These are phyloP conservation scores for Pica pica DNA, from an alignment of 2,113 vertebrate species.

Conservation along the genomic window DNA sequence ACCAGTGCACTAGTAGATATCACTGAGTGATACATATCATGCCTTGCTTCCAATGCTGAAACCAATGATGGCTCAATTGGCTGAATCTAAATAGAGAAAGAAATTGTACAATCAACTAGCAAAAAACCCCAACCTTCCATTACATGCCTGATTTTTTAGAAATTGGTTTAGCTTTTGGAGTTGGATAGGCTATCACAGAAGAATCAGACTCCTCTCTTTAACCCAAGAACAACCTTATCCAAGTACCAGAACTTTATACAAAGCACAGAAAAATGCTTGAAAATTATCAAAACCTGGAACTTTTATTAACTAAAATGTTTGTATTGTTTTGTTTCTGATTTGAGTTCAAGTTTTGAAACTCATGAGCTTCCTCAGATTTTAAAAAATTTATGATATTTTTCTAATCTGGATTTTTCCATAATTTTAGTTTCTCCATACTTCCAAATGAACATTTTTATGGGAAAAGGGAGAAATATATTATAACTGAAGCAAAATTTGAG, in stretches of 20 bases:
- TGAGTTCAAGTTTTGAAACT: no score
- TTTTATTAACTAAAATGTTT: not conserved
- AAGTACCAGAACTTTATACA: not conserved
- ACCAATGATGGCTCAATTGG: conserved; percentile 77
- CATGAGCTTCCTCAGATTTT: not conserved
- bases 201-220: not conserved
- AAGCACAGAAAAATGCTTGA: not conserved
- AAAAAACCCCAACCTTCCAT: not conserved
- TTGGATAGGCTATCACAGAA: not conserved
- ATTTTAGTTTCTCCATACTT: not conserved
- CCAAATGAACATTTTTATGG: not conserved
- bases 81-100: conserved; percentile 75
- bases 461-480: not conserved
- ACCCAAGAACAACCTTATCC: not conserved
- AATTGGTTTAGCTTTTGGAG: not conserved
- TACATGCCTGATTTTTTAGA: not conserved
- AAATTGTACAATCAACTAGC: not conserved
- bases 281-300: not conserved
- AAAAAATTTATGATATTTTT: not conserved
- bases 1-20: conserved; percentile 79
- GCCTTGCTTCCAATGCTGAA: conserved; percentile 73
- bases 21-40: conserved; percentile 70
- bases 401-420: not conserved
- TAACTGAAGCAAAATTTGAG: not conserved
- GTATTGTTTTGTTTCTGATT: no score